These are phyloP conservation scores for Brachypteracias leptosomus DNA, from an alignment of 2,113 vertebrate genomes.

Conservation along the genomic window DNA sequence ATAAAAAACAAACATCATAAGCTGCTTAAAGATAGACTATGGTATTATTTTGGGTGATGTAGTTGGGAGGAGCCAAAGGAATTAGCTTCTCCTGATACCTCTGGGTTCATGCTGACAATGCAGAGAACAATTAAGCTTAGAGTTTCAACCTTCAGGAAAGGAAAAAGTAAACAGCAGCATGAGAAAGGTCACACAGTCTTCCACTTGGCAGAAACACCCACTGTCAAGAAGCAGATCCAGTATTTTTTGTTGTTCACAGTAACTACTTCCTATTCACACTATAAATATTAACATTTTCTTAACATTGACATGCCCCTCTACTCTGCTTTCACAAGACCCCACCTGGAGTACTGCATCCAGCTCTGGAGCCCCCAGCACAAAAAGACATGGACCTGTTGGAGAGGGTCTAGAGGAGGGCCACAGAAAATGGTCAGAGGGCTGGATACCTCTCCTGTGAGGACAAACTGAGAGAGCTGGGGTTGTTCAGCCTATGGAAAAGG, in stretches of 20 bases:
- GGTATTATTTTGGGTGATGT: not conserved
- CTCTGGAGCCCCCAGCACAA: not conserved
- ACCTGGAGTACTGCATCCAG: not conserved
- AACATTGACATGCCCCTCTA: not conserved
- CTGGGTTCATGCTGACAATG: not conserved
- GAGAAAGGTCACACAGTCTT: not conserved
- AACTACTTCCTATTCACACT: not conserved
- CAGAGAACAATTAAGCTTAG: not conserved
- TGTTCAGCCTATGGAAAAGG: not conserved
- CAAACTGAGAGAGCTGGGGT: not conserved
- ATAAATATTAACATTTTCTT: not conserved
- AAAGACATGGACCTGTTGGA: no score
- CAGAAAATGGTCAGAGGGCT: not conserved
- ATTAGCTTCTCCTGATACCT: not conserved
- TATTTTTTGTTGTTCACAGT: not conserved
- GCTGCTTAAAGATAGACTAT: not conserved
- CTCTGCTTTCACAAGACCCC: accelerated
- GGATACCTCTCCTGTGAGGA: not conserved
- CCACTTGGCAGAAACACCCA: not conserved
- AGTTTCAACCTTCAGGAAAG: not conserved
- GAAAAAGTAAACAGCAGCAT: not conserved
- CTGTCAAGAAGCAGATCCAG: not conserved
- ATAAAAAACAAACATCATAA: not conserved
- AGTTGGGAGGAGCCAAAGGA: not conserved
- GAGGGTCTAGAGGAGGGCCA: not conserved